A percentile compares a stretch with the other conserved stretches of the same genome.
phyloP scores from a whole-genome alignment of 2,797 vertebrate species.

The Sebastes cheni region DNA sequence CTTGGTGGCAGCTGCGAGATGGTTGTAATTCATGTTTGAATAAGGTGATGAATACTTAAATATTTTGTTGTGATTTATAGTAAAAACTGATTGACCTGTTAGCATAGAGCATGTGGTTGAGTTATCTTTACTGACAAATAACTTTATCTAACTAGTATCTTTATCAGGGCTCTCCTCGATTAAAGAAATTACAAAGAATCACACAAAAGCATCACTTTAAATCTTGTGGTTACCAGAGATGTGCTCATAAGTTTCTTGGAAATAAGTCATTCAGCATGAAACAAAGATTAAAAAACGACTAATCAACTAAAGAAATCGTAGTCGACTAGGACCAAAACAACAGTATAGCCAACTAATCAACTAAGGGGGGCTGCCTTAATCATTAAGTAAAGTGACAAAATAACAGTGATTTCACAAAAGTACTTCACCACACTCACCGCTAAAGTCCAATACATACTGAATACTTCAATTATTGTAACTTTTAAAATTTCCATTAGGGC shows the following conservation, averaged over 20 bases:
- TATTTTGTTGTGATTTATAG: background rate
- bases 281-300: no score
- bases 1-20: background rate
- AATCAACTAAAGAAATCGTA: no score
- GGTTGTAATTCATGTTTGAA: background rate
- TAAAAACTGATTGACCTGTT: background rate
- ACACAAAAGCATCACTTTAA: no score
- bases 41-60: background rate
- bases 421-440: background rate
- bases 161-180: no score
- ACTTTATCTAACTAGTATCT: background rate
- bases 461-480: background rate
- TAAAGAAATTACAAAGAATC: no score
- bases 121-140: background rate
- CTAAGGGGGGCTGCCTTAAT: no score
- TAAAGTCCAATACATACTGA: background rate
- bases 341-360: fast-evolving
- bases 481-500: background rate
- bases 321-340: no score
- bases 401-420: background rate
- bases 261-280: no score
- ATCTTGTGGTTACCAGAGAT: no score
- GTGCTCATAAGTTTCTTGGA: no score
- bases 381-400: background rate
- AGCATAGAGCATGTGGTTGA: background rate